phyloP scores from a whole-genome alignment of 2,888 invertebrate species.

The Cryptops parisi region DNA sequence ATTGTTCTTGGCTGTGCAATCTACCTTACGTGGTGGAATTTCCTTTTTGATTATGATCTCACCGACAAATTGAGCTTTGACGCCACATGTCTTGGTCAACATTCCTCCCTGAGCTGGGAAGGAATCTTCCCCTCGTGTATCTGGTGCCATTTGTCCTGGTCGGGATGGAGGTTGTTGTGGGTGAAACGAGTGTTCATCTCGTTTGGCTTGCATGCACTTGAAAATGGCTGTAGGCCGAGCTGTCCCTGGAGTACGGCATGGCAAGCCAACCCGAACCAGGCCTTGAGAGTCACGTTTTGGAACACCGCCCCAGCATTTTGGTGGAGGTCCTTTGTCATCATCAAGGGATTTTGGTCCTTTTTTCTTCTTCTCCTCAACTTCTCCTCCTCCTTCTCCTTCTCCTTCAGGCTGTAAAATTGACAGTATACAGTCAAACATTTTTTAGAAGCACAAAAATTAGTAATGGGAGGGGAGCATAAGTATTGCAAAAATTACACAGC shows the following conservation, averaged over 20 bases:
- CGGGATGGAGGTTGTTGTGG: not conserved
- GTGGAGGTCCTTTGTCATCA: not conserved
- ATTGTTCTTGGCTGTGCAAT: not conserved
- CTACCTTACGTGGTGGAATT: not conserved
- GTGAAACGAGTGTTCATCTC: not conserved
- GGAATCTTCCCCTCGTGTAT: conserved; percentile 4
- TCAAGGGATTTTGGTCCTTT: not conserved
- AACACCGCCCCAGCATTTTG: not conserved
- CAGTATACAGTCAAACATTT: too few relatives aligned
- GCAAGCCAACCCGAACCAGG: not conserved
- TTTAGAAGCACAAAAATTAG: too few relatives aligned
- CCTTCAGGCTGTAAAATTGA: too few relatives aligned
- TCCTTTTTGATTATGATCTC: conserved; percentile 7
- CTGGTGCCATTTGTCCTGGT: not conserved
- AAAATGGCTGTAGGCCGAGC: not conserved
- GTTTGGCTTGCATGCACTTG: not conserved
- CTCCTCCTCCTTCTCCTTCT: not conserved
- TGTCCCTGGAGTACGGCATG: not conserved
- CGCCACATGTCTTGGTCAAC: conserved; percentile 9
- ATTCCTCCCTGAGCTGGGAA: conserved; percentile 7
- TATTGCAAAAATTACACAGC: too few relatives aligned
- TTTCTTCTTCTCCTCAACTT: not conserved
- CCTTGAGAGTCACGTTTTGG: not conserved
- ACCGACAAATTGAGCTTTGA: conserved; percentile 9
- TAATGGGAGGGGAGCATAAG: too few relatives aligned